A percentile compares a stretch with the other conserved stretches of the same genome.
phyloP scores from a whole-genome alignment of 2,888 invertebrate species.

The Cataglyphis altisquamis region DNA sequence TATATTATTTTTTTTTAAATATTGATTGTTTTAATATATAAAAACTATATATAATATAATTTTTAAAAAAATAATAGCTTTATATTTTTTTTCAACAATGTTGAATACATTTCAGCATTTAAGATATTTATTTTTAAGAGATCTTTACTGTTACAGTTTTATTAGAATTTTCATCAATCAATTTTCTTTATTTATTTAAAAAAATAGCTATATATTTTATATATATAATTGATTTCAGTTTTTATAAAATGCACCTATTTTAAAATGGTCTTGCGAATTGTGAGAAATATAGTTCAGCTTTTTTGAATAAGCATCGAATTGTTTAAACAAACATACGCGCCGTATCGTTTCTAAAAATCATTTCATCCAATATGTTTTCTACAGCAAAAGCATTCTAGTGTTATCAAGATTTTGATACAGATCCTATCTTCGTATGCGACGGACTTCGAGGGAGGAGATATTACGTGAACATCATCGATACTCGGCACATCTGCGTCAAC shows the following conservation, averaged over 20 bases:
- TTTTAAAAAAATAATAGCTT: constrained; percentile 8
- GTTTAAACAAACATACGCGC: background rate
- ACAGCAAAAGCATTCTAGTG: constrained; percentile 6
- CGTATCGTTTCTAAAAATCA: background rate
- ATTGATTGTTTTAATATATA: background rate
- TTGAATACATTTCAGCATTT: background rate
- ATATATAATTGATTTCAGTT: constrained; percentile 8
- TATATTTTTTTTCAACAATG: background rate
- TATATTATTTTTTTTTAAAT: background rate
- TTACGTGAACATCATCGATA: constrained; percentile 59
- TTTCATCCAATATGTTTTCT: background rate
- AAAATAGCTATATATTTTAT: background rate
- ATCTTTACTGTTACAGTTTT: background rate
- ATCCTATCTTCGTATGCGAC: constrained; percentile 48
- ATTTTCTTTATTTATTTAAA: constrained; percentile 24
- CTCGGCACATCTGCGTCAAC: constrained; percentile 43
- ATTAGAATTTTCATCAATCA: background rate
- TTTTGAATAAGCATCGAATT: constrained; percentile 5
- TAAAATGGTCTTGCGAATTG: background rate
- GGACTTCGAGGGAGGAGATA: constrained; percentile 44
- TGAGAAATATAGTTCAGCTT: background rate
- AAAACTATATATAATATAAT: background rate
- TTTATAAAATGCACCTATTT: constrained; percentile 8
- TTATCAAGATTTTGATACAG: constrained; percentile 40
- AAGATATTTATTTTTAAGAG: background rate